These are phyloP conservation scores for Ameiurus melas DNA, from an alignment of 2,113 vertebrate genomes.

Conservation along the genomic window DNA sequence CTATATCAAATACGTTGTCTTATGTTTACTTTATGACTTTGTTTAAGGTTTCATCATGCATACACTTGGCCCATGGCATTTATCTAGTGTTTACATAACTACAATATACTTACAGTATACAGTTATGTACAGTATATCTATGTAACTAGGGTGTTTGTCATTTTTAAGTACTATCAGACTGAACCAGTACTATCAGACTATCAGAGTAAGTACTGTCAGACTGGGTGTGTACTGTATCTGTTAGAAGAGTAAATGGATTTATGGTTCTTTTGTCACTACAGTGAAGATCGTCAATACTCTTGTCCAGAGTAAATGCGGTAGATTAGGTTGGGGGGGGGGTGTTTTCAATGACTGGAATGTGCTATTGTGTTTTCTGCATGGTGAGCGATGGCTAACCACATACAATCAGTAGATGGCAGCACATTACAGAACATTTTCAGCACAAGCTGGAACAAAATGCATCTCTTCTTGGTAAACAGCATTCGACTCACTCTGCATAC, in stretches of 20 bases:
- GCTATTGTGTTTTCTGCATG: neutral
- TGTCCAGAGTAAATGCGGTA: neutral
- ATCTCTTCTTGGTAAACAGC: neutral
- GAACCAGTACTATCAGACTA: neutral
- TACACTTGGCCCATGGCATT: neutral
- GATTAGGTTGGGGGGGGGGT: neutral
- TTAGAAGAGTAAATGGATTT: neutral
- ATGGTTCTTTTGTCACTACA: neutral
- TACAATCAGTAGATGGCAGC: conserved; percentile 49
- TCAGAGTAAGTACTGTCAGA: no score
- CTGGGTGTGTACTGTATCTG: neutral
- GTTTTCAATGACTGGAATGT: neutral
- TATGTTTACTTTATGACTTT: neutral
- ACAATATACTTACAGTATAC: no score
- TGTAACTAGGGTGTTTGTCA: neutral
- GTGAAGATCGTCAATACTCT: neutral
- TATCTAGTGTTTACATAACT: neutral
- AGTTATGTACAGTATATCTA: no score
- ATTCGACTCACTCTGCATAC: neutral
- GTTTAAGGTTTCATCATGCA: neutral
- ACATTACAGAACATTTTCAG: neutral
- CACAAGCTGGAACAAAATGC: neutral
- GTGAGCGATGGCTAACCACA: neutral
- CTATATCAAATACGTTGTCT: no score
- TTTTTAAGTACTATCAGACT: neutral